These are phyloP conservation scores for Pachyrhynchus sulphureomaculatus DNA, from an alignment of 1,140 invertebrate genomes.

Conservation along the genomic window DNA sequence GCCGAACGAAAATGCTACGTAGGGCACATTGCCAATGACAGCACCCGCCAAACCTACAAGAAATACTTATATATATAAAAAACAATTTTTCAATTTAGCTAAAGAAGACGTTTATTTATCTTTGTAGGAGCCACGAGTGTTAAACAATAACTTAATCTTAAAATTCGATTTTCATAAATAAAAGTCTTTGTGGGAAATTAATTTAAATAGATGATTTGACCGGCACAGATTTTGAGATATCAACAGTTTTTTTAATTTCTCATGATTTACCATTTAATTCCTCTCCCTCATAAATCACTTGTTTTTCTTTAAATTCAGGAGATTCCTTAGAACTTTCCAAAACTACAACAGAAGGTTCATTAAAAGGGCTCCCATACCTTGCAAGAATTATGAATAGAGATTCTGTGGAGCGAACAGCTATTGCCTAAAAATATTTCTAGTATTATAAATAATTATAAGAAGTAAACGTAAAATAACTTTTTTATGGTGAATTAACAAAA, in stretches of 20 bases:
- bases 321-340: background rate
- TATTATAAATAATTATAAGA: too few relatives aligned
- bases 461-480: background rate
- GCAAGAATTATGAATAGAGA: conserved; percentile 6
- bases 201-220: too few relatives aligned
- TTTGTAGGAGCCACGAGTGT: too few relatives aligned
- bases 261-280: conserved; percentile 2
- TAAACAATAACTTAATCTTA: too few relatives aligned
- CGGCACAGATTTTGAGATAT: too few relatives aligned
- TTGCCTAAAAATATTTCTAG: conserved; percentile 17
- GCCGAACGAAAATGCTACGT: conserved; percentile 7
- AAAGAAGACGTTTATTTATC: too few relatives aligned
- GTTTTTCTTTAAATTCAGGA: background rate
- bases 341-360: conserved; percentile 7
- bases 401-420: background rate
- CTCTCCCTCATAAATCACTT: conserved; percentile 3
- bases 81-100: too few relatives aligned
- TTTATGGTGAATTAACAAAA: too few relatives aligned
- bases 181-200: too few relatives aligned
- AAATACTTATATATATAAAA: too few relatives aligned
- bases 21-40: background rate
- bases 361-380: background rate
- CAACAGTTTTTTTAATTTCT: too few relatives aligned
- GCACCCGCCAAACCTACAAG: conserved; percentile 6
- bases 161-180: too few relatives aligned